Base-by-base conservation (phyloP, 2,888 invertebrate species). In the Rhingia campestris region DNA sequence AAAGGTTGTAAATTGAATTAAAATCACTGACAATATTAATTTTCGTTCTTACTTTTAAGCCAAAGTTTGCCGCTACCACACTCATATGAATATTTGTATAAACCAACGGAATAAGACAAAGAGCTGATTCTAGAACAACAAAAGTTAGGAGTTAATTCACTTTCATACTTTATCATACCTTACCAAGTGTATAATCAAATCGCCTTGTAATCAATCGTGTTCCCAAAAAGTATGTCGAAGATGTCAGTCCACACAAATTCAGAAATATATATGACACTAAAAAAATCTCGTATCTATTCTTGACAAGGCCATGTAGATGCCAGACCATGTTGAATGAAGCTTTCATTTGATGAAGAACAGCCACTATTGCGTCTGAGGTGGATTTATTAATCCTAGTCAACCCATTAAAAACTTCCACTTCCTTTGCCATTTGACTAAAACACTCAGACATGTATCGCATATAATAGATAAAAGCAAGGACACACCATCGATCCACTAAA, bases 171-270 rank as follows among this genome's bases (percentile, higher is more conserved):
- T 30, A 12, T 14, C 0, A 33, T 6, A 14, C 9, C 35, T 73
- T 66, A 85, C 84, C 84, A 10, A 85, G 2, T 4, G 81, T 6
- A 51, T 85, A 85, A 10, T 64, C 47, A 59, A 75, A 64, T 9
- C 39, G 30, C 54, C 84, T 56, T 7, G 67, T 58, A 5, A 85
- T 30, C 10, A 85, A 35, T n/a, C 84, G 41, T 7, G 59, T 43
- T 0, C 53, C 45, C n/a, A 85, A 37, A 7, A 85, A 85, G 33
- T 81, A 85, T 67, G 58, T 58, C 4, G 76, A 54, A 33, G 43
- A 45, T 7, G 66, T 81, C 1, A 76, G 39, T 1, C 66, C 72
- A 35, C 85, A 85, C 4, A 85, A n/a, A n/a, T 37, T 76, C 6
- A 81, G 30, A n/a, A 85, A 81, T 0, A 76, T 7, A n/a, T 76